Evolutionary conservation across 2,888 invertebrate genomes (phyloP), one percentile per base, ranked within the genome.

Genomic region (Hoplodrina blanda): DNA sequence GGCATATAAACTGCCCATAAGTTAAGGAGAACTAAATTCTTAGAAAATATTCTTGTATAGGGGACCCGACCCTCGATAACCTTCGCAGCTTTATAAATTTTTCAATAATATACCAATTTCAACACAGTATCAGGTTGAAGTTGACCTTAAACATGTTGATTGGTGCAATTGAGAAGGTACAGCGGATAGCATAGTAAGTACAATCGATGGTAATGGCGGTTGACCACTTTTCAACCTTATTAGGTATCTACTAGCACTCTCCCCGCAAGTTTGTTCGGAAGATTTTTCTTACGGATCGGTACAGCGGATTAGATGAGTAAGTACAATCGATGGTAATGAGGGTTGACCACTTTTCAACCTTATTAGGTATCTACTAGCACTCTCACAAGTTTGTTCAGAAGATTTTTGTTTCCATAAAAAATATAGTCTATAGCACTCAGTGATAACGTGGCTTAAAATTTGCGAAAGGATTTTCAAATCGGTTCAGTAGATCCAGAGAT

Each of bases 61-160:
- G 81, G 80, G 69, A 73, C 62, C 60, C 65, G n/a, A 80, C 83
- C 85, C 85, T 84, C 76, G 44, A 64, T 63, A 73, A 84, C 86
- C 85, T 87, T 81, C 76, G 80, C 75, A 73, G 78, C 80, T 87
- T 87, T 87, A 85, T 88, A 89, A 83, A 87, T 85, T 88, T 87
- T 89, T 85, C 87, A 90, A 90, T 89, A 89, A 90, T 88, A 81
- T 85, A 88, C 88, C 90, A 89, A 90, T 90, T 90, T 89, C 88
- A 84, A 88, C 89, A 88, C 86, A 88, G 90, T 88, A 91, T 88
- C 88, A 85, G 85, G 86, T 89, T 88, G 82, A 81, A 84, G 84
- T 88, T 89, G 88, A 91, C 91, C 90, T 89, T 86, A 84, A 83
- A 78, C 64, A 75, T 63, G 37, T 30, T 70, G 68, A 46, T 11